These are phyloP conservation scores for Nixonia krombeini DNA, from an alignment of 1,140 invertebrate species.

Conservation along the genomic window DNA sequence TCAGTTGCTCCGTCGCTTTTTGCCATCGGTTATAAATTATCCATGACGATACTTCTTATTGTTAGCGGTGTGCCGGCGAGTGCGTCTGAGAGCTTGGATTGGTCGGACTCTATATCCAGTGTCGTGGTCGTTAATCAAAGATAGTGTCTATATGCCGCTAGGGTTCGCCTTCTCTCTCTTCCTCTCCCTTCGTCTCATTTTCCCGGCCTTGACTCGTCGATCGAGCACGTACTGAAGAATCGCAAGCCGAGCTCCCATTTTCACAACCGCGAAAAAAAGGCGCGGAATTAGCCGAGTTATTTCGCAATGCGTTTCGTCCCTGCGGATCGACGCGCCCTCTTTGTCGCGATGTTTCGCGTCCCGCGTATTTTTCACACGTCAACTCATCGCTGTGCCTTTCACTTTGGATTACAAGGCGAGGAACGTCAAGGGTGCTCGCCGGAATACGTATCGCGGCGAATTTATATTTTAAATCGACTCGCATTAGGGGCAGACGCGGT, in stretches of 20 bases:
- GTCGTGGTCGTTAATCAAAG: conserved; percentile 69
- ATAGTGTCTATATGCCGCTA: conserved; percentile 51
- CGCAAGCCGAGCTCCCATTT: too few relatives aligned
- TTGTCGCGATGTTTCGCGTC: conserved; percentile 31
- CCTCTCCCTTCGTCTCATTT: conserved; percentile 1
- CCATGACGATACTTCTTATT: conserved; percentile 69
- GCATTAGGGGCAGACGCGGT: conserved; percentile 57
- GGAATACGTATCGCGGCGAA: conserved; percentile 62
- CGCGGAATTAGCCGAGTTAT: conserved; percentile 4
- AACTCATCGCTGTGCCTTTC: conserved; percentile 50
- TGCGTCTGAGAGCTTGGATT: conserved; percentile 66
- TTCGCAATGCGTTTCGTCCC: too few relatives aligned
- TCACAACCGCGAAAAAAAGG: too few relatives aligned
- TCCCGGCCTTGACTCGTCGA: not conserved
- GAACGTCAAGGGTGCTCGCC: conserved; percentile 33
- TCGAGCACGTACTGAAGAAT: too few relatives aligned
- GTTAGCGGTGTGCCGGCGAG: conserved; percentile 61
- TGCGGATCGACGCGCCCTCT: conserved; percentile 8
- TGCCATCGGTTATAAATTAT: conserved; percentile 69
- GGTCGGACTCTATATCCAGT: conserved; percentile 61
- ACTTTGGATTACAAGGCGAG: conserved; percentile 50
- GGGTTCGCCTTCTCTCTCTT: conserved; percentile 41
- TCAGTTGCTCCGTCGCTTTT: conserved; percentile 61
- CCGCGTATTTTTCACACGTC: conserved; percentile 46
- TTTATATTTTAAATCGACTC: conserved; percentile 69